These are phyloP conservation scores for Thecocarcelia acutangulata DNA, from an alignment of 2,888 invertebrate genomes.

Conservation along the genomic window DNA sequence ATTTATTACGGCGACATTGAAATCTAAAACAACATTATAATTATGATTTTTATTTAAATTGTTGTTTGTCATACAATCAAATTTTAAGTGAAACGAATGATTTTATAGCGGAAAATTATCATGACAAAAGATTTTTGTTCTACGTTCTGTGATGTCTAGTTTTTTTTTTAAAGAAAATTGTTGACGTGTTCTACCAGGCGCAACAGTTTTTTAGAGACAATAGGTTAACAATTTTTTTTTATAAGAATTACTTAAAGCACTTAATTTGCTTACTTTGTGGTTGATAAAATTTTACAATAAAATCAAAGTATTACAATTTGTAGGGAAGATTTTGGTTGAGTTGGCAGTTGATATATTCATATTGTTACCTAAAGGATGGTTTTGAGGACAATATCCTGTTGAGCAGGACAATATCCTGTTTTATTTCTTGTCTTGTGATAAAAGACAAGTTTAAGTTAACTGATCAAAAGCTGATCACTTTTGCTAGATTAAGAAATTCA, in stretches of 20 bases:
- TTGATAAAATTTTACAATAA: too few species aligned
- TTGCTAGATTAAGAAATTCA: too few species aligned
- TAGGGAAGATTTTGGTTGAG: too few species aligned
- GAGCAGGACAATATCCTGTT: too few species aligned
- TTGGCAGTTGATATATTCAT: too few species aligned
- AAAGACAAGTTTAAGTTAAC: too few species aligned
- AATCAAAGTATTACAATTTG: too few species aligned
- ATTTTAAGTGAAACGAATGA: conserved; percentile 33
- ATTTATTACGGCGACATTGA: conserved; percentile 32
- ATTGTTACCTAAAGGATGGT: too few species aligned
- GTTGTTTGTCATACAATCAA: conserved; percentile 46
- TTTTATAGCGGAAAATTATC: conserved; percentile 59
- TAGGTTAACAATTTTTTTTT: conserved; percentile 15
- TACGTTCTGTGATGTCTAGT: not conserved
- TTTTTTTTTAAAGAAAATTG: conserved; percentile 38
- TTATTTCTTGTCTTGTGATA: too few species aligned
- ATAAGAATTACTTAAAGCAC: conserved; percentile 11
- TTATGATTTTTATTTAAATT: conserved; percentile 49
- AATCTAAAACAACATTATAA: conserved; percentile 34
- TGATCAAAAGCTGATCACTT: too few species aligned
- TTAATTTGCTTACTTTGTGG: conserved; percentile 24
- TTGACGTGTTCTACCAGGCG: conserved; percentile 44
- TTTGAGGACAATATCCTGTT: too few species aligned
- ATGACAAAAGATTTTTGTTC: conserved; percentile 48
- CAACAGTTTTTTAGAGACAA: conserved; percentile 28